Evolutionary conservation across 2,797 vertebrate species (phyloP).

Genomic region (Muraenolepis orangiensis): DNA sequence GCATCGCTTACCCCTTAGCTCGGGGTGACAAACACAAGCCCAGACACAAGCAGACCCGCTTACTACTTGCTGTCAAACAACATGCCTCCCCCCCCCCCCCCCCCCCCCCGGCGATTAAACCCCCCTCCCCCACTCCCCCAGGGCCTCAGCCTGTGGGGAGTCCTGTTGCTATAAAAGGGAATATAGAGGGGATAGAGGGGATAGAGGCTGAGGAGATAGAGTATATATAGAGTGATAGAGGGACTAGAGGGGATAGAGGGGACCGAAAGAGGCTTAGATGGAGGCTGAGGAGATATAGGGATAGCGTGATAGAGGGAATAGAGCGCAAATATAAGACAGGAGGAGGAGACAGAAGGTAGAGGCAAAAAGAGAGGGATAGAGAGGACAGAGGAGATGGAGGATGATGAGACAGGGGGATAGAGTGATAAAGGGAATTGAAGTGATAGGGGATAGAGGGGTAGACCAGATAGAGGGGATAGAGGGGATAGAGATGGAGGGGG

Average conservation of each 20-base stretch:
- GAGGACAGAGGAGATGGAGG: no score
- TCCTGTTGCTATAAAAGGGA: slow-evolving; percentile 70
- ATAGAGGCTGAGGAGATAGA: not conserved
- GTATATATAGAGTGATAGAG: slow-evolving; percentile 37
- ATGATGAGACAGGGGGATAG: no score
- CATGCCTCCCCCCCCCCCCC: slow-evolving; percentile 64
- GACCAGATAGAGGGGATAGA: no score
- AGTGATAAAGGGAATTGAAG: no score
- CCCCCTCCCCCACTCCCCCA: slow-evolving; percentile 70
- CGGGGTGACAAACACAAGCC: slow-evolving; percentile 36
- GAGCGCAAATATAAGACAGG: no score
- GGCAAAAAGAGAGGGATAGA: no score
- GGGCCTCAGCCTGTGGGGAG: slow-evolving; percentile 51
- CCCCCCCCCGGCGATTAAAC: slow-evolving; percentile 52
- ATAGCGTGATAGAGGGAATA: no score
- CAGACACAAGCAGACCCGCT: slow-evolving; percentile 56
- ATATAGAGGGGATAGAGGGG: slow-evolving; percentile 43
- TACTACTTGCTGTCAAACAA: slow-evolving; percentile 75
- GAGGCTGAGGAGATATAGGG: no score
- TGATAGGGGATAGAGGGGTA: no score
- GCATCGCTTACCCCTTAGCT: no score
- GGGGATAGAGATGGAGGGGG: slow-evolving; percentile 38
- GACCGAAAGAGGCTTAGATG: no score
- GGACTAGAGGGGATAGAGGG: slow-evolving; percentile 21
- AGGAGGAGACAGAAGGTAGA: no score